These are phyloP conservation scores for Drosophila recens DNA, from an alignment of 2,888 invertebrate genomes.

Conservation along the genomic window DNA sequence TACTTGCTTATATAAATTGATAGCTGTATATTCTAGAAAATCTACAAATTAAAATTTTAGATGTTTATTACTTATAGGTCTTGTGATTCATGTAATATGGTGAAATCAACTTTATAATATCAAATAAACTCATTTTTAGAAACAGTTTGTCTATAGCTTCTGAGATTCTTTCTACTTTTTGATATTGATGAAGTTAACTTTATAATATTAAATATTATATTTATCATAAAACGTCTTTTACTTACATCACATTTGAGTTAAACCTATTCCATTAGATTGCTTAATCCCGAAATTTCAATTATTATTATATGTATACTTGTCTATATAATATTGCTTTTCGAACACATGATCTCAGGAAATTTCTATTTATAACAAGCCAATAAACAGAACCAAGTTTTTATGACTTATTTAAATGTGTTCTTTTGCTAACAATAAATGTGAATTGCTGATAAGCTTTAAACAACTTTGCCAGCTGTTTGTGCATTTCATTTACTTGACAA, in stretches of 20 bases:
- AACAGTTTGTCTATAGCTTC: too few species aligned
- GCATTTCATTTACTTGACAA: not conserved
- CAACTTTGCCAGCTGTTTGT: conserved; percentile 24
- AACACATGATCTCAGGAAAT: not conserved
- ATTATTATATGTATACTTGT: not conserved
- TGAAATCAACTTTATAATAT: not conserved
- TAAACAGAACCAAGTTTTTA: conserved; percentile 13
- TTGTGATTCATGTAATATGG: not conserved
- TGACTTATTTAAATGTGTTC: not conserved
- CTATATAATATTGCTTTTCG: not conserved
- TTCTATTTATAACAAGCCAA: conserved; percentile 3
- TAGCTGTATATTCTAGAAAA: not conserved
- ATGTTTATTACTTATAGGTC: not conserved
- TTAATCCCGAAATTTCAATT: not conserved
- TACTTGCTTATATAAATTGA: not conserved
- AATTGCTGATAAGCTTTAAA: conserved; percentile 18
- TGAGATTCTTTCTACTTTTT: not conserved
- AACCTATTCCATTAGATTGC: not conserved
- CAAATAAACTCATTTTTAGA: too few species aligned
- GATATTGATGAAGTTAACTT: not conserved
- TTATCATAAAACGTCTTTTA: not conserved
- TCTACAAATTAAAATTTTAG: not conserved
- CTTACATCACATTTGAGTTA: not conserved
- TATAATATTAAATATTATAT: not conserved
- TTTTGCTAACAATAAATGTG: not conserved